Evolutionary conservation across 2,797 vertebrate genomes (phyloP).

Genomic region (Micropoecilia bifurca): DNA sequence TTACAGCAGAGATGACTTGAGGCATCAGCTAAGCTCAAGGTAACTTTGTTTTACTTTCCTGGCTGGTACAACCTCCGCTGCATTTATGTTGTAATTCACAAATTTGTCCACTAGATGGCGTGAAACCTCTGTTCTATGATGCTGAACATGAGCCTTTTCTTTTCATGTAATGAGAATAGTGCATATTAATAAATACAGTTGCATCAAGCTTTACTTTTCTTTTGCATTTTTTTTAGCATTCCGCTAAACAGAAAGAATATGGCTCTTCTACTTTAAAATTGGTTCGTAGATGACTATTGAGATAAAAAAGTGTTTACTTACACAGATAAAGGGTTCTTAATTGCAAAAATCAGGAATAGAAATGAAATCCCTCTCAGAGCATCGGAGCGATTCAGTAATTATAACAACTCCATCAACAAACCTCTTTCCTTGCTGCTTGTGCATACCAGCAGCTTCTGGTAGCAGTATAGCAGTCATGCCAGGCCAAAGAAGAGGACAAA

Average conservation of each 20-base stretch:
- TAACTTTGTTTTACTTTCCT: neutral
- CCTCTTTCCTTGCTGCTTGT: conserved; percentile 33
- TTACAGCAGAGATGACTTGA: conserved; percentile 66
- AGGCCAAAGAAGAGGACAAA: conserved; percentile 74
- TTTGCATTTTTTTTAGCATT: neutral
- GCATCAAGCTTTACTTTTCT: neutral
- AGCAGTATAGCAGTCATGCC: conserved; percentile 53
- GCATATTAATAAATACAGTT: neutral
- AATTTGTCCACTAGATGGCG: conserved; percentile 60
- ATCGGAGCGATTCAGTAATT: conserved; percentile 23
- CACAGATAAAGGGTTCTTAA: neutral
- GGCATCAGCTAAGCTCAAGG: conserved; percentile 65
- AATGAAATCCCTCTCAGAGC: conserved; percentile 13
- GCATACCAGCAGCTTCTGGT: conserved; percentile 63
- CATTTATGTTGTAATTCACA: conserved; percentile 15
- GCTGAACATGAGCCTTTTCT: neutral
- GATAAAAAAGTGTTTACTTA: neutral
- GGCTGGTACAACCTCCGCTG: neutral
- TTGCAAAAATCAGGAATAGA: neutral
- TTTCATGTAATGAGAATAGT: neutral
- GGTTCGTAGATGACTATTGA: neutral
- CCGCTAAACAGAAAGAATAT: neutral
- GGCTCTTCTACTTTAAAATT: neutral
- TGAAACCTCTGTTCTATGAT: conserved; percentile 34
- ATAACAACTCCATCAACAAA: conserved; percentile 40